Base-by-base conservation (phyloP, 1,140 invertebrate genomes). In the Drosophila chauvacae region DNA sequence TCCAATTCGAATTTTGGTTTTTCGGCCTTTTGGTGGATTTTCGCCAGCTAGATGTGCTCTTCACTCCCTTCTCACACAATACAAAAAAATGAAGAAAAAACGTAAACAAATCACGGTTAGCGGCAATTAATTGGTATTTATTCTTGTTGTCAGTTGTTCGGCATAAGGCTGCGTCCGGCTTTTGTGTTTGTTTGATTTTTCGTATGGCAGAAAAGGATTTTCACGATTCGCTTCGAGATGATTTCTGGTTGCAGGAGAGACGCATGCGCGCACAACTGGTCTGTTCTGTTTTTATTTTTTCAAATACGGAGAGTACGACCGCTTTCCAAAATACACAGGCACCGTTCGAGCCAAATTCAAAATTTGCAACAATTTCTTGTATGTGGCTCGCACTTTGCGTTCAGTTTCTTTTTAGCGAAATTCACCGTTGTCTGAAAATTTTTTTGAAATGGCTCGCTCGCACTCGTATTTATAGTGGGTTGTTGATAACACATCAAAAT, bases 81-180 rank as follows among this genome's bases (percentile, higher is more conserved):
- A 88, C 68, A 90, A 88, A 90, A 87, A 71, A 50, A 44, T 68
- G 69, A 77, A 87, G 86, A 82, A 88, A 80, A 80, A 79, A 90
- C 81, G 56, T 84, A 90, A 88, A 90, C 85, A 90, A 80, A 88
- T 84, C 79, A 87, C 82, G 85, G 55, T 57, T 71, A 63, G 71
- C 64, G 77, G 62, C 37, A 62, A 68, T 56, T 72, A 80, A 55
- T 61, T 69, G 20, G 41, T 48, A 74, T 30, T 35, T 57, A 1
- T 68, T 62, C 35, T 62, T 48, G 35, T 60, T 30, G 53, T 71
- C 55, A 64, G 44, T 75, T 62, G 37, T 57, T 48, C 50, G 9
- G 57, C 68, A 69, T 28, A 55, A 45, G 26, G 58, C 55, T 48
- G 48, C 69, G 64, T 68, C 75, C 76, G 72, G 76, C 65, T 84